Evolutionary conservation across 2,888 invertebrate genomes (phyloP).

Genomic region (Dicranocentrus wangi): DNA sequence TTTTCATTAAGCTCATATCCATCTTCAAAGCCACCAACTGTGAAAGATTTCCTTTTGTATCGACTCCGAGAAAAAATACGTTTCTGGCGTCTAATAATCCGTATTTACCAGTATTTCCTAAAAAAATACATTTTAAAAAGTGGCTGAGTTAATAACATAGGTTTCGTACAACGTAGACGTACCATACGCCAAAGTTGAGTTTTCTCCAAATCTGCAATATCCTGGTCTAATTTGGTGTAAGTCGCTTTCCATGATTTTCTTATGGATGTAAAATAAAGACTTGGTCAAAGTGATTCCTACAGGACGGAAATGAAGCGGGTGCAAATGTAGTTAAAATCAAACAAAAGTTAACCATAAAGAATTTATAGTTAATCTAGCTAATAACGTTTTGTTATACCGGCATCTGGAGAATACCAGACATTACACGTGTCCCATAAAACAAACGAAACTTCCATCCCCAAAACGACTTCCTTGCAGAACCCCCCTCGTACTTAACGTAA

Average conservation of each 20-base stretch:
- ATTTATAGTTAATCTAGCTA: too few relatives aligned
- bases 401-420: conserved; percentile 66
- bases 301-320: background rate
- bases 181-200: conserved; percentile 62
- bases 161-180: conserved; percentile 7
- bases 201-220: conserved; percentile 57
- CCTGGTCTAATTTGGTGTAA: conserved; percentile 39
- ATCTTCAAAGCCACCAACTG: conserved; percentile 58
- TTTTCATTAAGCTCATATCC: conserved; percentile 64
- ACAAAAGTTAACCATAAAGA: too few relatives aligned
- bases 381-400: conserved; percentile 41
- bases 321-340: conserved; percentile 6
- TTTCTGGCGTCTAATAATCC: conserved; percentile 66
- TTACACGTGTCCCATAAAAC: conserved; percentile 69
- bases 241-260: conserved; percentile 41
- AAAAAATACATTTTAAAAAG: conserved; percentile 21
- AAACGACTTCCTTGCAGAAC: conserved; percentile 54
- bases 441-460: conserved; percentile 65
- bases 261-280: conserved; percentile 66
- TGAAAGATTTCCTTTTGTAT: conserved; percentile 59
- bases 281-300: conserved; percentile 33
- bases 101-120: conserved; percentile 63
- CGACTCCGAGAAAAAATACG: conserved; percentile 67
- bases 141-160: too few relatives aligned
- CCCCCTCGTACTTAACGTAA: background rate